Evolutionary conservation across 1,140 invertebrate species (phyloP).

Genomic region (Danaus melanippus): DNA sequence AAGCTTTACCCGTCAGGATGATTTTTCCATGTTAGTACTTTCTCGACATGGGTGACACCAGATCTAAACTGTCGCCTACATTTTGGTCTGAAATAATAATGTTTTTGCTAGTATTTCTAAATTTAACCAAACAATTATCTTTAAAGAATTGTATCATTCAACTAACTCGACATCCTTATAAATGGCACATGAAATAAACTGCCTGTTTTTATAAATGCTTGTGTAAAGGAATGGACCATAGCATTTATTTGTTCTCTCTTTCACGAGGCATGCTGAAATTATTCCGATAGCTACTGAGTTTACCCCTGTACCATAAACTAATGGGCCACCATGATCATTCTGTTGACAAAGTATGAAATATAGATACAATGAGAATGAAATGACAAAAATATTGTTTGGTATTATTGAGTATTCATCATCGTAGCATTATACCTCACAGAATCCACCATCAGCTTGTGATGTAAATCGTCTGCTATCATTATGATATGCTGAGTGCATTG

Average conservation of each 20-base stretch:
- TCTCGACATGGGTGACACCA: slow-evolving; percentile 49
- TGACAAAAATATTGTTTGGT: not conserved
- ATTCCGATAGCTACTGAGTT: slow-evolving; percentile 45
- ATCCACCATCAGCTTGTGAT: slow-evolving; percentile 35
- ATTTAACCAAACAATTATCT: not conserved
- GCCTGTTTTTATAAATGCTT: slow-evolving; percentile 54
- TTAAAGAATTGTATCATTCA: slow-evolving; percentile 2
- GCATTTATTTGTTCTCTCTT: slow-evolving; percentile 53
- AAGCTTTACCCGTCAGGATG: slow-evolving; percentile 51
- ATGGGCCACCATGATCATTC: slow-evolving; percentile 59
- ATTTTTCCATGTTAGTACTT: slow-evolving; percentile 47
- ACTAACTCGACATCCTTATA: slow-evolving; percentile 57
- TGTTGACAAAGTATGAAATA: slow-evolving; percentile 9
- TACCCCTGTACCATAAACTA: slow-evolving; percentile 42
- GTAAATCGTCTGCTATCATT: slow-evolving; percentile 27
- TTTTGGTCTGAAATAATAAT: slow-evolving; percentile 40
- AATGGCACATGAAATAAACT: slow-evolving; percentile 56
- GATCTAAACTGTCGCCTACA: slow-evolving; percentile 58
- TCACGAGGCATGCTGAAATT: slow-evolving; percentile 53
- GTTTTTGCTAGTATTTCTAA: slow-evolving; percentile 2
- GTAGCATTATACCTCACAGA: slow-evolving; percentile 40
- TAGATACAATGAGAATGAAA: not conserved
- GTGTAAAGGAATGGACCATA: slow-evolving; percentile 62
- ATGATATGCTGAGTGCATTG: slow-evolving; percentile 46
- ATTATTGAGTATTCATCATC: too few species aligned